These are phyloP conservation scores for Ginglymostoma cirratum DNA, from an alignment of 2,113 vertebrate genomes.

Conservation along the genomic window DNA sequence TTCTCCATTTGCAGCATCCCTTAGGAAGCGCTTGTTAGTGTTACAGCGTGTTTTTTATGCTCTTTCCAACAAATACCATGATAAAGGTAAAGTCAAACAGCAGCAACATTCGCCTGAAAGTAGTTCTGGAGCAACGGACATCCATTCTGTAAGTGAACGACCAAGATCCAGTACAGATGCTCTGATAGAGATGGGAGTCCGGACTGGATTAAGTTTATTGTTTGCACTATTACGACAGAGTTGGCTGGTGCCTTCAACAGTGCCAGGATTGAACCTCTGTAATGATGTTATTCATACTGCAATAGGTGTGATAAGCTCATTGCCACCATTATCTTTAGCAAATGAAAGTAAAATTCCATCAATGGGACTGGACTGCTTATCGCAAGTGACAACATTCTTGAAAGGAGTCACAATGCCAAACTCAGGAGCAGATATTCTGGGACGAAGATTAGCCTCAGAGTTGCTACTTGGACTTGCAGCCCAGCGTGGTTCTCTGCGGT, in stretches of 20 bases:
- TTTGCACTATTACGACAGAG: conserved; percentile 90
- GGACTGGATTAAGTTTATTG: conserved; percentile 85
- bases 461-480: conserved; percentile 86
- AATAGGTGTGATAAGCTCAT: conserved; percentile 85
- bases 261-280: conserved; percentile 74
- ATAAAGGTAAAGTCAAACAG: conserved; percentile 91
- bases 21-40: conserved; percentile 85
- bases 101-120: conserved; percentile 89
- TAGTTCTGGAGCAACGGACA: conserved; percentile 73
- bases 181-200: conserved; percentile 91
- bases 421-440: conserved; percentile 86
- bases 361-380: conserved; percentile 93
- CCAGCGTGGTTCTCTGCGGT: conserved; percentile 83
- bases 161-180: conserved; percentile 88
- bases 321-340: conserved; percentile 83
- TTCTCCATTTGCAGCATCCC: conserved; percentile 86
- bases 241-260: conserved; percentile 79
- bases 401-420: conserved; percentile 94
- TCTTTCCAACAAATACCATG: conserved; percentile 95
- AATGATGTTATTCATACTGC: conserved; percentile 90
- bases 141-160: conserved; percentile 84
- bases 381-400: conserved; percentile 88
- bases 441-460: conserved; percentile 84
- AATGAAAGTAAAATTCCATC: conserved; percentile 95
- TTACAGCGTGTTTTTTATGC: conserved; percentile 94